Percentiles rank a stretch among this genome's conserved stretches.
Evolutionary conservation across 2,797 vertebrate species (phyloP).

Genomic region (Cirrhinus mrigala): DNA sequence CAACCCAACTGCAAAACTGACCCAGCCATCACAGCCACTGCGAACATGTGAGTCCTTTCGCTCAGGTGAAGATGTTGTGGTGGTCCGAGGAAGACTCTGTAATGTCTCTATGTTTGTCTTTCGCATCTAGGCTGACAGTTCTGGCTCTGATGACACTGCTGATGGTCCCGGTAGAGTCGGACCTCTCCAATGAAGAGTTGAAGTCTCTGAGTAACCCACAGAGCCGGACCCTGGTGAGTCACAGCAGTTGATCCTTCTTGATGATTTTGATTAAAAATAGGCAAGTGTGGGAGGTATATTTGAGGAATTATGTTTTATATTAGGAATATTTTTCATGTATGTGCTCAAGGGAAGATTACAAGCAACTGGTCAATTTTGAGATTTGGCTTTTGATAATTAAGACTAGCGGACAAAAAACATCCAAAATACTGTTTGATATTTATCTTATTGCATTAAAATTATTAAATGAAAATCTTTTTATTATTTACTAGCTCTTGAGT

Average conservation of each 20-base stretch:
- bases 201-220: constrained; percentile 69
- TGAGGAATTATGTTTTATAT: not conserved
- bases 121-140: constrained; percentile 50
- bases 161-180: constrained; percentile 49
- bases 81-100: not conserved
- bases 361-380: too few relatives aligned
- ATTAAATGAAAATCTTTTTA: too few relatives aligned
- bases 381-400: too few relatives aligned
- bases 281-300: not conserved
- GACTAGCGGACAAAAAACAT: not conserved
- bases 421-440: not conserved
- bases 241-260: not conserved
- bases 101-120: constrained; percentile 33
- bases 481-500: too few relatives aligned
- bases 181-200: constrained; percentile 62
- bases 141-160: constrained; percentile 54
- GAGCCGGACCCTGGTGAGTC: constrained; percentile 66
- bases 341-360: too few relatives aligned
- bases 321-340: not conserved
- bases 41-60: constrained; percentile 50
- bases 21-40: constrained; percentile 3
- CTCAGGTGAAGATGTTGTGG: not conserved
- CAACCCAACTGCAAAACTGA: constrained; percentile 2
- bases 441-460: not conserved
- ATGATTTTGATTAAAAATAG: not conserved